A percentile compares a stretch with the other conserved stretches of the same genome.
These are phyloP conservation scores for Alouatta palliata DNA, from an alignment of 2,113 vertebrate genomes.

Conservation along the genomic window DNA sequence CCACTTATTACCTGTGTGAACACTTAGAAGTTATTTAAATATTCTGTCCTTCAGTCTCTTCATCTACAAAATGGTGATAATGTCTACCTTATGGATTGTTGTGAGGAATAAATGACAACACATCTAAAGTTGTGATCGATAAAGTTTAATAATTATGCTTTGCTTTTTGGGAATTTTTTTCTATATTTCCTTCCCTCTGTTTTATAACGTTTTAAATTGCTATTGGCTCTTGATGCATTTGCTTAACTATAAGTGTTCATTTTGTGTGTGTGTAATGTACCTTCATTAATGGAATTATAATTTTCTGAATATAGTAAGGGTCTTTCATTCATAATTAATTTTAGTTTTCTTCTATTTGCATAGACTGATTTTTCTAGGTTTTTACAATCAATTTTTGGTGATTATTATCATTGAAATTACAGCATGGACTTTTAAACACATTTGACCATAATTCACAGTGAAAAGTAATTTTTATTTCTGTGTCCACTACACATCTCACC, in stretches of 20 bases:
- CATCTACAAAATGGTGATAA: not conserved
- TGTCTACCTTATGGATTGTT: not conserved
- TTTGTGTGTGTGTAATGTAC: not conserved
- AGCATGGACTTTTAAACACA: not conserved
- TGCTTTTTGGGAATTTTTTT: conserved; percentile 1
- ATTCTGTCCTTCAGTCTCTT: not conserved
- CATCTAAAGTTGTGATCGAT: not conserved
- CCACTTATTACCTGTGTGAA: not conserved
- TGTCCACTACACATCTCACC: not conserved
- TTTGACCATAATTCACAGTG: not conserved
- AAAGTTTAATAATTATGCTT: conserved; percentile 41
- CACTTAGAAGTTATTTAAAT: not conserved
- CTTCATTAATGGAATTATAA: not conserved
- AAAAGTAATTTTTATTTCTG: not conserved
- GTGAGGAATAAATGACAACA: not conserved
- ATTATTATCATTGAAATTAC: not conserved
- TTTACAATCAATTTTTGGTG: not conserved
- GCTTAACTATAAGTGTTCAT: not conserved
- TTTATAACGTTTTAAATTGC: conserved; percentile 5
- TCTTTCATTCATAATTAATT: conserved; percentile 21
- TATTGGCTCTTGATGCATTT: not conserved
- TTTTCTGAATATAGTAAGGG: not conserved
- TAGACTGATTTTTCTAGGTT: not conserved
- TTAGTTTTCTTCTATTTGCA: not conserved
- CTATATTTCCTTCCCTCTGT: not conserved